Percentiles rank a stretch among this genome's conserved stretches.
phyloP scores from a whole-genome alignment of 2,888 invertebrate species.

The Melitaea athalia region DNA sequence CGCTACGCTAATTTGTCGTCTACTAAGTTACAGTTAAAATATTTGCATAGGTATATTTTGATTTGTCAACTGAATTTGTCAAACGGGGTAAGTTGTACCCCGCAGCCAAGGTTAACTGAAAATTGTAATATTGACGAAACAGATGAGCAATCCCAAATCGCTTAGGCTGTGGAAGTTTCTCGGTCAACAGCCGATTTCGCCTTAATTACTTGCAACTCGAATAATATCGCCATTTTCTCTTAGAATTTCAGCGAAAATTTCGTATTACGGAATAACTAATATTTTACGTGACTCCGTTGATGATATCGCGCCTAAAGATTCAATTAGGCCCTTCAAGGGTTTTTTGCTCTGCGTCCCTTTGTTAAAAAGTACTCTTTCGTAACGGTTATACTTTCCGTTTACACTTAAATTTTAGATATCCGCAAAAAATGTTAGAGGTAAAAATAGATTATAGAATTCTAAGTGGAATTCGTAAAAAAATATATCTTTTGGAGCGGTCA shows the following conservation, averaged over 20 bases:
- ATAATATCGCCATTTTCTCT: constrained; percentile 20
- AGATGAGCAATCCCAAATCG: constrained; percentile 26
- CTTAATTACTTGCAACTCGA: constrained; percentile 26
- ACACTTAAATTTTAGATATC: constrained; percentile 54
- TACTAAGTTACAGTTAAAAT: constrained; percentile 17
- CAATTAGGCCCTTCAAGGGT: constrained; percentile 60
- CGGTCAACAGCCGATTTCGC: constrained; percentile 24
- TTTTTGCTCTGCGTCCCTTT: constrained; percentile 61
- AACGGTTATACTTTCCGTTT: constrained; percentile 68
- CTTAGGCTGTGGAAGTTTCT: constrained; percentile 30
- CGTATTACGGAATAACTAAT: constrained; percentile 57
- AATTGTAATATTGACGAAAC: constrained; percentile 29
- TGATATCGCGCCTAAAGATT: constrained; percentile 48
- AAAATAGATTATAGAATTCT: constrained; percentile 14
- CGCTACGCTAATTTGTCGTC: too few species aligned
- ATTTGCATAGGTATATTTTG: constrained; percentile 30
- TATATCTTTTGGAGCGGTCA: constrained; percentile 14
- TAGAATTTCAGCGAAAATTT: constrained; percentile 26
- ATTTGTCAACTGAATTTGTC: constrained; percentile 3
- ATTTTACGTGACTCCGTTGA: constrained; percentile 74
- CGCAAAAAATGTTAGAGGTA: constrained; percentile 31
- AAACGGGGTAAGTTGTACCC: neutral
- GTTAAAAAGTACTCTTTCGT: constrained; percentile 68
- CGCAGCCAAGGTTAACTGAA: constrained; percentile 19
- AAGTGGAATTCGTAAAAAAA: constrained; percentile 21